phyloP scores from a whole-genome alignment of 2,797 vertebrate species.

The Chaetophractus vellerosus region DNA sequence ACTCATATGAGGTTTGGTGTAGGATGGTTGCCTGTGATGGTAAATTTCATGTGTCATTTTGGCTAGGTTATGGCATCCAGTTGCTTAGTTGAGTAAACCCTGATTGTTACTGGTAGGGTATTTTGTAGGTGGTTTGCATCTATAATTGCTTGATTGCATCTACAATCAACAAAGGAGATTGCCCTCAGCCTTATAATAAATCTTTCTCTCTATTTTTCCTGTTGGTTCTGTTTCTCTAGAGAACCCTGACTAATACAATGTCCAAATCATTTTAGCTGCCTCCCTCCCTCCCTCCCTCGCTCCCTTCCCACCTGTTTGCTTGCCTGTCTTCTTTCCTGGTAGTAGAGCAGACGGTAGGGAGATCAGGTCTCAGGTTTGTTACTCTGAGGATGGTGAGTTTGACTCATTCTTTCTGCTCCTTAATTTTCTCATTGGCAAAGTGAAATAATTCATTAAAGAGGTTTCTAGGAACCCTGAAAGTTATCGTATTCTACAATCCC shows the following conservation, averaged over 20 bases:
- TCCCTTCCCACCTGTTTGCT: background rate
- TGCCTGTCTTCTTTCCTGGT: background rate
- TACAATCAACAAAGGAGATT: no score
- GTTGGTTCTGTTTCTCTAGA: no score
- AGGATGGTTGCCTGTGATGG: background rate
- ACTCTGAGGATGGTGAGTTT: background rate
- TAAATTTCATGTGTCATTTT: no score
- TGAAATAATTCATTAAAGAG: slow-evolving; percentile 30
- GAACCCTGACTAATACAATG: background rate
- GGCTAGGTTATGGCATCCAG: no score
- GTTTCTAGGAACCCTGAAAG: background rate
- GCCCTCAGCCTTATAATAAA: no score
- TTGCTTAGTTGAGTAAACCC: no score
- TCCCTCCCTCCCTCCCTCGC: background rate
- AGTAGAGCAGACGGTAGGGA: background rate
- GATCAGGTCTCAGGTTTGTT: background rate
- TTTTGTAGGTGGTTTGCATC: no score
- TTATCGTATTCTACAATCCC: background rate
- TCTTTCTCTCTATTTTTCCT: no score
- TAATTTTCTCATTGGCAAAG: slow-evolving; percentile 49
- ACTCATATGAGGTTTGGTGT: background rate
- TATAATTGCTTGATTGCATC: no score
- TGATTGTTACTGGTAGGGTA: no score
- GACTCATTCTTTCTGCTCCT: background rate
- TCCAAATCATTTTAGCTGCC: background rate